Conservation (phyloP, 1,140 invertebrate species). For the Cotesia vestalis region DNA sequence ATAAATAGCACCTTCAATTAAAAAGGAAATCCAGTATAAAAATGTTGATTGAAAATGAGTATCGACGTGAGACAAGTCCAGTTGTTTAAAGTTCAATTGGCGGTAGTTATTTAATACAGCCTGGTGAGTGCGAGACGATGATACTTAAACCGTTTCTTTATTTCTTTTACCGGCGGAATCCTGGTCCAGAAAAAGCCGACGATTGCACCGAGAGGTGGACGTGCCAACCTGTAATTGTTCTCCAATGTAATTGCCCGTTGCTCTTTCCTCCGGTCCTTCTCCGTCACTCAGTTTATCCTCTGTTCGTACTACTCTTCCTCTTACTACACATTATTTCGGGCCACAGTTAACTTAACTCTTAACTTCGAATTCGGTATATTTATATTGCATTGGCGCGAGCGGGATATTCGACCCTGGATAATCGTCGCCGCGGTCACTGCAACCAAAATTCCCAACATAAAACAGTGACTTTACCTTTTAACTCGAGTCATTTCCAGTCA, state of each 20-base stretch:
- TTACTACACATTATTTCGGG: too few relatives aligned
- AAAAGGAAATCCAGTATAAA: too few relatives aligned
- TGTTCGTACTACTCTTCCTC: not conserved
- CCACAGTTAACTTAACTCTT: too few relatives aligned
- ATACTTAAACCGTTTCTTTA: conserved; percentile 35
- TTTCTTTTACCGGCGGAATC: conserved; percentile 48
- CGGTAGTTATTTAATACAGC: conserved; percentile 20
- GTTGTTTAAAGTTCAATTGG: conserved; percentile 27
- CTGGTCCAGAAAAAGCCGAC: conserved; percentile 47
- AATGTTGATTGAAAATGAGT: conserved; percentile 5
- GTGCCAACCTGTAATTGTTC: conserved; percentile 59
- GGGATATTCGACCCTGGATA: conserved; percentile 16
- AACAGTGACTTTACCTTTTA: conserved; percentile 8
- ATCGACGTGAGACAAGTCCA: conserved; percentile 19
- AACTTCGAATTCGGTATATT: not conserved
- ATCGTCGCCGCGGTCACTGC: not conserved
- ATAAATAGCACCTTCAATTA: too few relatives aligned
- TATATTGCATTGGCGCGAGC: conserved; percentile 1
- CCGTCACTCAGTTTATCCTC: not conserved
- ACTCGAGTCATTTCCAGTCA: too few relatives aligned
- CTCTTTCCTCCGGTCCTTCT: not conserved
- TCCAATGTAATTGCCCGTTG: conserved; percentile 54
- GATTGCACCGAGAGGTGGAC: conserved; percentile 49
- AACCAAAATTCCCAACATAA: not conserved
- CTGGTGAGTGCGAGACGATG: conserved; percentile 4